Percentiles rank a stretch among this genome's conserved stretches.
phyloP scores from a whole-genome alignment of 2,888 invertebrate genomes.

The Lissonota sp. region DNA sequence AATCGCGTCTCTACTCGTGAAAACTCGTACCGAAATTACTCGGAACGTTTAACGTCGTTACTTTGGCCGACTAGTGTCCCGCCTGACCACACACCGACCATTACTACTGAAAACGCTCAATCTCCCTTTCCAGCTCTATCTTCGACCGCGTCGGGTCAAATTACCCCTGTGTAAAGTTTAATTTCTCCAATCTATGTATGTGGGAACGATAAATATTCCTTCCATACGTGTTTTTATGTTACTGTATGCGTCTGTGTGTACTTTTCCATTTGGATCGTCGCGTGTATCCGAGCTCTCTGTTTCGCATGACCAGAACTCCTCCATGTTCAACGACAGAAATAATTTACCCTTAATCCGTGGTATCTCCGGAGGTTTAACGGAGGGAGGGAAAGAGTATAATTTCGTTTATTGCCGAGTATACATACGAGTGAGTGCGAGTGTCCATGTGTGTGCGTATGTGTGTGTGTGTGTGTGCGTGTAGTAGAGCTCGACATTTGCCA shows the following conservation, averaged over 20 bases:
- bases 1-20: background rate
- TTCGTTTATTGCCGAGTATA: constrained; percentile 51
- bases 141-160: constrained; percentile 3
- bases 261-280: constrained; percentile 34
- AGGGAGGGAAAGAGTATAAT: constrained; percentile 29
- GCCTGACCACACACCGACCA: constrained; percentile 42
- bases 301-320: background rate
- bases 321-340: constrained; percentile 32
- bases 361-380: constrained; percentile 34
- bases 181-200: constrained; percentile 15
- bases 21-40: constrained; percentile 34
- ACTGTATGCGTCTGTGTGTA: background rate
- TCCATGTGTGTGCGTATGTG: no score
- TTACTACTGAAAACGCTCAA: constrained; percentile 31
- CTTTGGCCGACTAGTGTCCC: constrained; percentile 17
- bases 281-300: background rate
- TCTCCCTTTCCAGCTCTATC: constrained; percentile 3
- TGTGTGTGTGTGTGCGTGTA: no score
- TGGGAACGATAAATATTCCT: constrained; percentile 26
- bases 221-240: background rate
- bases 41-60: constrained; percentile 7
- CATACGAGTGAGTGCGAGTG: background rate
- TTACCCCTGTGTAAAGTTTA: constrained; percentile 27
- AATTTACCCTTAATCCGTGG: constrained; percentile 52
- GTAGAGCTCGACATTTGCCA: background rate